Conservation (phyloP, 2,888 invertebrate species). For the Anodontia alba region DNA sequence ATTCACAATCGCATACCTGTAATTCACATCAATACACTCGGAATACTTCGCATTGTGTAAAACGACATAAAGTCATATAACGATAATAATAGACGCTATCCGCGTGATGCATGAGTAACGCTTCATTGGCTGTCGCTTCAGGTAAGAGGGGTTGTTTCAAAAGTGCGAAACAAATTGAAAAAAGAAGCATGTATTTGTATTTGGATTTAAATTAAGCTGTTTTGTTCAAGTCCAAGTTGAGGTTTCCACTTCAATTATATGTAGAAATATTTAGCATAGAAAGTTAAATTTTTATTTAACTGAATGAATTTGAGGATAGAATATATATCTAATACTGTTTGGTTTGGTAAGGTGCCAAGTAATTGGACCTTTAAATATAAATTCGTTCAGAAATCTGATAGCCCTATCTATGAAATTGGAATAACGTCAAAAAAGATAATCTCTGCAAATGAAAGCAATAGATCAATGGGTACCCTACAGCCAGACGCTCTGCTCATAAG, state of each 20-base stretch:
- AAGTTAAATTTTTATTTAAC: not conserved
- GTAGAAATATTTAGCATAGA: not conserved
- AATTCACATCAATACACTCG: constrained; percentile 25
- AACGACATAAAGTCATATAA: not conserved
- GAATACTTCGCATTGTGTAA: constrained; percentile 9
- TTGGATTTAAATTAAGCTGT: too few relatives aligned
- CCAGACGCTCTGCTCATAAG: not conserved
- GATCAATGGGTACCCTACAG: not conserved
- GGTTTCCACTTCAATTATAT: too few relatives aligned
- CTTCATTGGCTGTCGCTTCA: constrained; percentile 47
- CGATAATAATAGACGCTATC: constrained; percentile 42
- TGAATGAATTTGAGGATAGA: not conserved
- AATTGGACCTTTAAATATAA: not conserved
- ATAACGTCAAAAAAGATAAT: constrained; percentile 9
- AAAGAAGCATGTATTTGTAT: too few relatives aligned
- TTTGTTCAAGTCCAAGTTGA: too few relatives aligned
- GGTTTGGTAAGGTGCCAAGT: constrained; percentile 5
- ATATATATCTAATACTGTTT: not conserved
- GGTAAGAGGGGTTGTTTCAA: constrained; percentile 58
- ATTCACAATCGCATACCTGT: constrained; percentile 1
- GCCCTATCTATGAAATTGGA: constrained; percentile 16
- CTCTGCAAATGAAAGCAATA: constrained; percentile 10
- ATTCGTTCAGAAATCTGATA: constrained; percentile 12
- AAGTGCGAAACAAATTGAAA: not conserved
- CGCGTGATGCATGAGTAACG: constrained; percentile 58